A percentile compares a stretch with the other conserved stretches of the same genome.
These are phyloP conservation scores for Taenaris catops DNA, from an alignment of 2,888 invertebrate genomes.

Conservation along the genomic window DNA sequence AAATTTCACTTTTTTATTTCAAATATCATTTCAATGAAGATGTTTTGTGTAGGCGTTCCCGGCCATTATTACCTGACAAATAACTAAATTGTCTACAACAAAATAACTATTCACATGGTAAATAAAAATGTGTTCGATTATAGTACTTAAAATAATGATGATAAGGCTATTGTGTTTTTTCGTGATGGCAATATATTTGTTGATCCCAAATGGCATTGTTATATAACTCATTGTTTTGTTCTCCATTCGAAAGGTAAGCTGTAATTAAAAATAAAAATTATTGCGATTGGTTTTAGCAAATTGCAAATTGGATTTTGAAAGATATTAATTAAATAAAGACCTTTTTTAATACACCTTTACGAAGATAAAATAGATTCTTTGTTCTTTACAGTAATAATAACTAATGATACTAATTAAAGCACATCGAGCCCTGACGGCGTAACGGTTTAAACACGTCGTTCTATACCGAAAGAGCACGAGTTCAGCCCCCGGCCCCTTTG, in stretches of 20 bases:
- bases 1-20: neutral
- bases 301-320: slow-evolving; percentile 61
- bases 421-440: no score
- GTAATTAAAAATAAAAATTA: slow-evolving; percentile 73
- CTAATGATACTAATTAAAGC: no score
- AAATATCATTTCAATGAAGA: slow-evolving; percentile 40
- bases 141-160: neutral
- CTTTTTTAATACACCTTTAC: neutral
- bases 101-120: slow-evolving; percentile 2
- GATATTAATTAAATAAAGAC: slow-evolving; percentile 7
- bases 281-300: slow-evolving; percentile 75
- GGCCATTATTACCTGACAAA: slow-evolving; percentile 58
- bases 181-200: slow-evolving; percentile 1
- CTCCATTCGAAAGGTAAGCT: slow-evolving; percentile 36
- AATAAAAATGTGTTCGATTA: slow-evolving; percentile 5
- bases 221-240: slow-evolving; percentile 29
- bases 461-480: no score
- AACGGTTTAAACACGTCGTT: no score
- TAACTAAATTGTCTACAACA: slow-evolving; percentile 43
- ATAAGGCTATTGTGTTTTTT: slow-evolving; percentile 7
- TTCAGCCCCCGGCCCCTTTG: no score
- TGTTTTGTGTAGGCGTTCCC: slow-evolving; percentile 41
- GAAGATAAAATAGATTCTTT: no score
- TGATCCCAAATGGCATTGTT: slow-evolving; percentile 23
- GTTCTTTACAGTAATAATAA: no score